These are phyloP conservation scores for Xerus inauris DNA, from an alignment of 2,113 vertebrate species.

Conservation along the genomic window DNA sequence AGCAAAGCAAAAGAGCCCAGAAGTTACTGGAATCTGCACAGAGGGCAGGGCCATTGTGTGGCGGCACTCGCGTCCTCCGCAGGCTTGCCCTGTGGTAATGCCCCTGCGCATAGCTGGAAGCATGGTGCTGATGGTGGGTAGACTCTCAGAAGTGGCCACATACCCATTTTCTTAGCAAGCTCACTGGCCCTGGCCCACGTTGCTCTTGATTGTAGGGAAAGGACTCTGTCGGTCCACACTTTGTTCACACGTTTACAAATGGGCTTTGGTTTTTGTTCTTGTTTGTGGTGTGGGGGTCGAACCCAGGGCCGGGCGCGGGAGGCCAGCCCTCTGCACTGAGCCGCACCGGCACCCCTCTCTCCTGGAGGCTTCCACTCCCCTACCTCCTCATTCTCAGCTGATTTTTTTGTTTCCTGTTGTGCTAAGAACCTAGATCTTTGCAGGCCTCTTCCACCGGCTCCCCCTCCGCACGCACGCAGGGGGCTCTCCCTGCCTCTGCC, in stretches of 20 bases:
- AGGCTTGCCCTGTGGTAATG: no score
- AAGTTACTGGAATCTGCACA: background rate
- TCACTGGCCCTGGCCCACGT: background rate
- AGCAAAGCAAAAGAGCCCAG: background rate
- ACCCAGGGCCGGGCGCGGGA: no score
- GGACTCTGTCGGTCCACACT: background rate
- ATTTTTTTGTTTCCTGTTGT: background rate
- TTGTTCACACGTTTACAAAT: background rate
- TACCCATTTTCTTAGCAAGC: background rate
- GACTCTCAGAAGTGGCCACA: no score
- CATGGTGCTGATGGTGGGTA: accelerated
- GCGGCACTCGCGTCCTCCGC: no score
- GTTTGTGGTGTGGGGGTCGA: no score
- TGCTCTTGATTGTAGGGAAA: background rate
- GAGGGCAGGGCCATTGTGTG: background rate
- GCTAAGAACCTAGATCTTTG: background rate
- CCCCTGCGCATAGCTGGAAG: background rate
- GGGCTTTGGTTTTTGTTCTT: background rate
- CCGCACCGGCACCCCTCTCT: background rate
- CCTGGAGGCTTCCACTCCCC: background rate
- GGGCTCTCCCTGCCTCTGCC: background rate
- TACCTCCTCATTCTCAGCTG: background rate
- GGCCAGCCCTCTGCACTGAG: no score
- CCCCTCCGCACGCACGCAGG: no score
- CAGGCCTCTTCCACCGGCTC: background rate